Evolutionary conservation across 2,113 vertebrate genomes (phyloP).

Genomic region (Callionymus lyra): DNA sequence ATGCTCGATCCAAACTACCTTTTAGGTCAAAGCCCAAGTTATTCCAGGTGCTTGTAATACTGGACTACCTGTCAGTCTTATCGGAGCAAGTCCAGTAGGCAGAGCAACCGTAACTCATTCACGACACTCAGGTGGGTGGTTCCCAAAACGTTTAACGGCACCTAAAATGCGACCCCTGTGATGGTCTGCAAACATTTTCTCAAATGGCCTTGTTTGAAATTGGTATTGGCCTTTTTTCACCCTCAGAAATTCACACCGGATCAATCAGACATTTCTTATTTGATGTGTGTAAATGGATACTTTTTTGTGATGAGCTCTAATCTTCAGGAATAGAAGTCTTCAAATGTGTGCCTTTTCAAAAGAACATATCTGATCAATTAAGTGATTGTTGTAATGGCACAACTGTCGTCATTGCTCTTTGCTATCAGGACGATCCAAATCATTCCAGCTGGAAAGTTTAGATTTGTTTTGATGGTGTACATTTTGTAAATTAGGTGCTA

Average conservation of each 20-base stretch:
- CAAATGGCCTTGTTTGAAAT: conserved; percentile 27
- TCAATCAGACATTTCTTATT: conserved; percentile 14
- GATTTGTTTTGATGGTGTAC: conserved; percentile 13
- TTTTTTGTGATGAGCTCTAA: conserved; percentile 11
- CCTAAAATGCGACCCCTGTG: conserved; percentile 34
- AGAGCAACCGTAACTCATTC: conserved; percentile 18
- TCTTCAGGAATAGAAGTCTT: conserved; percentile 41
- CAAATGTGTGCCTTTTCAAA: conserved; percentile 29
- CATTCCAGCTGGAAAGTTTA: conserved; percentile 16
- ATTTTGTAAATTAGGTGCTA: conserved; percentile 5
- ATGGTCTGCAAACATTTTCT: conserved; percentile 45
- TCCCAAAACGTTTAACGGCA: conserved; percentile 28
- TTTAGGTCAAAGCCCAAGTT: conserved; percentile 22
- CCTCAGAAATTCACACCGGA: conserved; percentile 16
- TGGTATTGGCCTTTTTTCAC: background rate
- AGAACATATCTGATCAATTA: conserved; percentile 33
- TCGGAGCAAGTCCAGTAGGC: conserved; percentile 19
- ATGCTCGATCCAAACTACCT: conserved; percentile 18
- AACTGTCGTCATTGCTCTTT: conserved; percentile 38
- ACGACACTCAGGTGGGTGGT: conserved; percentile 27
- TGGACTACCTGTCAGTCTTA: conserved; percentile 23
- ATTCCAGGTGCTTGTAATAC: conserved; percentile 32
- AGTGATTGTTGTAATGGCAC: conserved; percentile 38
- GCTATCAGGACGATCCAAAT: conserved; percentile 19
- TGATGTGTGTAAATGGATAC: conserved; percentile 33